These are phyloP conservation scores for Ramphastos sulfuratus DNA, from an alignment of 2,113 vertebrate genomes.

Conservation along the genomic window DNA sequence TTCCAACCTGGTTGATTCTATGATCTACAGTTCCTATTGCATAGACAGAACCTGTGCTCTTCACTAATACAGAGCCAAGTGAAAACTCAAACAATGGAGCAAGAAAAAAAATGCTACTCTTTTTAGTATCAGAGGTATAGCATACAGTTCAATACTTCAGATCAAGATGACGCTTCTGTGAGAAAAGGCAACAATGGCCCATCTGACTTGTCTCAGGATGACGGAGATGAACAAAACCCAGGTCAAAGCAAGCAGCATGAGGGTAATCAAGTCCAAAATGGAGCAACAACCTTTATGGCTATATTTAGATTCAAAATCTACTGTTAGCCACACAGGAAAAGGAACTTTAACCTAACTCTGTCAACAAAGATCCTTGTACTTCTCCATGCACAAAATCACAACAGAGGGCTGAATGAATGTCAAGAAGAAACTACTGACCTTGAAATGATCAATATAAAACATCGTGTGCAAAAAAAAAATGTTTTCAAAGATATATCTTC, in stretches of 20 bases:
- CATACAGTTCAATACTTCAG: not conserved
- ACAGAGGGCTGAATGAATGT: not conserved
- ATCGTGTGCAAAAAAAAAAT: not conserved
- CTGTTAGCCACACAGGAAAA: not conserved
- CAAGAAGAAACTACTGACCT: not conserved
- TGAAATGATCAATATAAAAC: not conserved
- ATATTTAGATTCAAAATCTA: not conserved
- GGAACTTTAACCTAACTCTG: not conserved
- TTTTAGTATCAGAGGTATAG: not conserved
- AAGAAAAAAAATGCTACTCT: not conserved
- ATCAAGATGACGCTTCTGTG: not conserved
- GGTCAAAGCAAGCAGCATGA: not conserved
- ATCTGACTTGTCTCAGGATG: not conserved
- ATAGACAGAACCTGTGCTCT: not conserved
- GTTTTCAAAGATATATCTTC: not conserved
- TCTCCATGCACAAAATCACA: not conserved
- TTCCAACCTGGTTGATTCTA: no score
- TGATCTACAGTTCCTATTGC: not conserved
- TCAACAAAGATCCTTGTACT: not conserved
- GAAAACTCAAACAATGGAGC: not conserved
- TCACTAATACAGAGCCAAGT: not conserved
- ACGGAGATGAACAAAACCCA: not conserved
- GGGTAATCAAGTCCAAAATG: not conserved
- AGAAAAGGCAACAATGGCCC: not conserved
- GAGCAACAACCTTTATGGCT: not conserved